Base-by-base conservation (phyloP, 2,888 invertebrate genomes). In the Stenichneumon culpator region DNA sequence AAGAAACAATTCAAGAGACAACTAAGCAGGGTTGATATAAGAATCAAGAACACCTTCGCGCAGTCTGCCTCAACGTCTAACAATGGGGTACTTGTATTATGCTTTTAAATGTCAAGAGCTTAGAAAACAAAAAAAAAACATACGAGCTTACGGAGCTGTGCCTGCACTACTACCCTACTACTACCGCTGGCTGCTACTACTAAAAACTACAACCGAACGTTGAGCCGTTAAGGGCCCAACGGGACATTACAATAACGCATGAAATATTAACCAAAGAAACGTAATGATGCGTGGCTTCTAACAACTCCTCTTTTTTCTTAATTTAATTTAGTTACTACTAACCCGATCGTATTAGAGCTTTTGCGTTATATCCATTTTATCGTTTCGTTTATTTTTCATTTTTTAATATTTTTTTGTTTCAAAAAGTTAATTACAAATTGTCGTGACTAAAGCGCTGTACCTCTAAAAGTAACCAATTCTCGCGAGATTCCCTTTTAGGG, bases 1-100 rank as follows among this genome's bases (percentile, higher is more conserved):
- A 97, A 97, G 94, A 97, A 96, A 94, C 96, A 96, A 84, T 97
- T 97, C 95, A 97, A 97, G 94, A 96, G 97, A 89, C 97, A 97
- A 94, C 95, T 97, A 89, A 97, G 97, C 86, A 97, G 96, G 94
- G 97, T 97, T 88, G 97, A 97, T 93, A 95, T 96, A 90, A 97
- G 96, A 93, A 94, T 97, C 85, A 97, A 97, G 93, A 96, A 96
- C 90, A 96, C 96, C 68, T 96, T 96, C 94, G 94, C 88, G 60
- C 85, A 88, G 74, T 89, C 89, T 82, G 84, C 88, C 72, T 88
- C 91, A 80, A 87, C 90, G 74, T 91, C 92, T 87, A 92, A 93
- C 86, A 93, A 93, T 92, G 93, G 91, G 93, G 93, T 93, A 93
- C 92, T 93, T 93, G 91, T 47, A 47, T 47, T 91, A 91, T 88